Evolutionary conservation across 2,113 vertebrate species (phyloP), one percentile per base, ranked within the genome.

Genomic region (Sinocyclocheilus rhinocerous): DNA sequence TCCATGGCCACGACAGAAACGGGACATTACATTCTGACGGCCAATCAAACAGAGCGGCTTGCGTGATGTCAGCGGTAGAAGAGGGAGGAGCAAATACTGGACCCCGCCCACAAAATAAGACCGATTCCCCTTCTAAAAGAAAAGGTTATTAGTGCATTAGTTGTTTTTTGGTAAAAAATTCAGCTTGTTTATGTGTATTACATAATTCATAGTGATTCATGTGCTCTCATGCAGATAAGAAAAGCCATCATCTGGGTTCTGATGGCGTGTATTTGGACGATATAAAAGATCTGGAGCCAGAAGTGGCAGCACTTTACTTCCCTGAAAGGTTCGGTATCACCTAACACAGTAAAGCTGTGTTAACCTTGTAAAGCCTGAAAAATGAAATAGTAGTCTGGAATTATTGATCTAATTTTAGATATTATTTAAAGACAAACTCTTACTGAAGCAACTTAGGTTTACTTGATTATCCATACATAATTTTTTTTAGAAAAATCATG

Each of bases 181-280:
- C 6, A 36, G 12, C 13, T 50, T 52, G 8, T 4, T 57, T 52
- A 42, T 48, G 5, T 15, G 8, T 26, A 26, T 48, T 77, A 1
- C 13, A 16, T 33, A 33, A 33, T 45, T 33, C 0, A 50, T 4
- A 8, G 24, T 52, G 20, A 20, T 55, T n/a, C 11, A 6, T 55
- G 39, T 52, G 7, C 11, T 48, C 36, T 59, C 1, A 90, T 87
- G 45, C 85, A 99, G 98, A 99, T 90, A 99, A 98, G 89, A 95
- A 97, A 84, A 98, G 96, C 90, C 93, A 96, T 24, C 98, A 99
- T 90, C 95, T 99, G 4, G 97, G 98, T 20, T 90, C 96, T 24
- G 97, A 99, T 22, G 98, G 98, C 0, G 94, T 99, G 16, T 99
- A 99, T 92, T 93, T 99, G 93, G 98, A 99, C 87, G 98, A 99